phyloP scores from a whole-genome alignment of 1,140 invertebrate genomes.

The Tyrophagus putrescentiae region DNA sequence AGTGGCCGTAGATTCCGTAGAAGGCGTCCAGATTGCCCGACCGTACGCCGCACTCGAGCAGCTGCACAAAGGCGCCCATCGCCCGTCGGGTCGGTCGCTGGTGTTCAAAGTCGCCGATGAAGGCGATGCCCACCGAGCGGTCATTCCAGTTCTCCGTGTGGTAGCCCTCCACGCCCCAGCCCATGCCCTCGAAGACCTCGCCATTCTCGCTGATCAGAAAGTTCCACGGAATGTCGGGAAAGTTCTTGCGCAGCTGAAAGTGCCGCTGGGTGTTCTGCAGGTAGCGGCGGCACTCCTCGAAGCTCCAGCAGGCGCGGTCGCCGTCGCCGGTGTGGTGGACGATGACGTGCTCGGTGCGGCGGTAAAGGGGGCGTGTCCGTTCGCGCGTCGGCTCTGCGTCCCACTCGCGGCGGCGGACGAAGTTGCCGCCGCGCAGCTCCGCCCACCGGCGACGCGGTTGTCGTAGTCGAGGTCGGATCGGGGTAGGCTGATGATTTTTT shows the following conservation, averaged over 20 bases:
- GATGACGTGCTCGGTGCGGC: conserved; percentile 5
- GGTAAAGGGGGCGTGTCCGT: neutral
- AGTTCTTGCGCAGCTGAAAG: conserved; percentile 16
- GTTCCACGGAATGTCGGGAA: conserved; percentile 25
- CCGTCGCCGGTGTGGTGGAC: conserved; percentile 22
- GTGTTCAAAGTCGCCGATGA: conserved; percentile 25
- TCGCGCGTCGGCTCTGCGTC: neutral
- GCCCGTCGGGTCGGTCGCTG: conserved; percentile 5
- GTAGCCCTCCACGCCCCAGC: conserved; percentile 23
- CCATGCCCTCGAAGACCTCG: conserved; percentile 25
- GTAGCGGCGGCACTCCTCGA: neutral
- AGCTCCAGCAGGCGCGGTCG: neutral
- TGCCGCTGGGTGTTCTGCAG: conserved; percentile 2
- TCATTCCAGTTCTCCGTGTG: conserved; percentile 24
- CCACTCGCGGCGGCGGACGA: neutral
- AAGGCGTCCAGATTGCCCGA: neutral
- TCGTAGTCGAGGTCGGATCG: no score
- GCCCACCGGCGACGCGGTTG: neutral
- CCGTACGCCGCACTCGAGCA: conserved; percentile 23
- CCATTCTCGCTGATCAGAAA: conserved; percentile 25
- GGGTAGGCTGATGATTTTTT: no score
- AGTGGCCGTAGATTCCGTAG: conserved; percentile 23
- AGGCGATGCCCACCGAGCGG: conserved; percentile 26
- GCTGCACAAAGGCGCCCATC: conserved; percentile 8
- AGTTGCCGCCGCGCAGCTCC: neutral